These are phyloP conservation scores for Phoebastria nigripes DNA, from an alignment of 2,797 vertebrate species.

Conservation along the genomic window DNA sequence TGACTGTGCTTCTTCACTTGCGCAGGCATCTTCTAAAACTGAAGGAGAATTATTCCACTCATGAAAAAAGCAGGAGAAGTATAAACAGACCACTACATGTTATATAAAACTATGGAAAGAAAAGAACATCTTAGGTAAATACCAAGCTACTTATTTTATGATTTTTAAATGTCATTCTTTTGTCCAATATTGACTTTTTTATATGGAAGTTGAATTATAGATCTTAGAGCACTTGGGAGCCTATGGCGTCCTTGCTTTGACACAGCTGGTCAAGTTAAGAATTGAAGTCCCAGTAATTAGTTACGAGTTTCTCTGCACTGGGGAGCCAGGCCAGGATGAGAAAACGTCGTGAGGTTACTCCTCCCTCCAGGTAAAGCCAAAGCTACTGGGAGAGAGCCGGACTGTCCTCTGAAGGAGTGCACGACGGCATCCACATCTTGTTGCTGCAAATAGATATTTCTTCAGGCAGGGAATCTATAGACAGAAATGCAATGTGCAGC, in stretches of 20 bases:
- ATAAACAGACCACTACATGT: constrained; percentile 47
- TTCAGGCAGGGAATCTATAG: not conserved
- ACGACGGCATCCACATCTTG: not conserved
- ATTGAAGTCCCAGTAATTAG: constrained; percentile 72
- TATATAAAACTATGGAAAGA: constrained; percentile 61
- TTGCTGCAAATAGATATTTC: constrained; percentile 44
- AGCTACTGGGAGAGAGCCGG: not conserved
- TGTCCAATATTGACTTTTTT: constrained; percentile 79
- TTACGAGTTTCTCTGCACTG: not conserved
- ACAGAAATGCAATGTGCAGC: not conserved
- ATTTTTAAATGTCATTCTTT: constrained; percentile 81
- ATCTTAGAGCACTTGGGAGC: constrained; percentile 62
- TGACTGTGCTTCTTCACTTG: not conserved
- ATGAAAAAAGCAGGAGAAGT: constrained; percentile 36
- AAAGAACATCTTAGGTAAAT: constrained; percentile 74
- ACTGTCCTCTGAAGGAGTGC: not conserved
- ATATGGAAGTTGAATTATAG: constrained; percentile 75
- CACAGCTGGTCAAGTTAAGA: constrained; percentile 65
- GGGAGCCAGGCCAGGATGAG: not conserved
- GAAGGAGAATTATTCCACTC: constrained; percentile 23
- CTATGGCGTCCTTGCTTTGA: constrained; percentile 41
- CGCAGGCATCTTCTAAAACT: not conserved
- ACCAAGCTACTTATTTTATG: constrained; percentile 79
- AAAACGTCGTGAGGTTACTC: constrained; percentile 42
- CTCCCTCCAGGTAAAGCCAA: not conserved